phyloP scores from a whole-genome alignment of 2,797 vertebrate species.

The Knipowitschia caucasica region DNA sequence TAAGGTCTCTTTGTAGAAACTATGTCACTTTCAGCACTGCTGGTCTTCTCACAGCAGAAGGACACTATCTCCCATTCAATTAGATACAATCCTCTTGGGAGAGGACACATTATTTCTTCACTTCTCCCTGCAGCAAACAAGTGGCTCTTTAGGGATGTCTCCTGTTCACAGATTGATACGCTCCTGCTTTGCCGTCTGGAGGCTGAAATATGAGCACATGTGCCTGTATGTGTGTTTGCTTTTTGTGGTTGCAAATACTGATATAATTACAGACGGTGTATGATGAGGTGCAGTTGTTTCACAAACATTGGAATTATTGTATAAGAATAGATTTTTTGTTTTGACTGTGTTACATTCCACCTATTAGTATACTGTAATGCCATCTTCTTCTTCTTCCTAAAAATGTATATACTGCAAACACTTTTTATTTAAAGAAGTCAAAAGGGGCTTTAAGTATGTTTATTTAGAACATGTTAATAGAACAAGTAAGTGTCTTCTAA shows the following conservation, averaged over 20 bases:
- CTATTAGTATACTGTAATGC: no score
- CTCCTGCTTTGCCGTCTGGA: background rate
- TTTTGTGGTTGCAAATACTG: background rate
- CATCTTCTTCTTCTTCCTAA: no score
- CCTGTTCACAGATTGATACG: background rate
- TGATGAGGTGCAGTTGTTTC: no score
- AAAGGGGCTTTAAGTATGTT: no score
- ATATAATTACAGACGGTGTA: background rate
- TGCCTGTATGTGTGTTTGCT: background rate
- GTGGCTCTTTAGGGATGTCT: background rate
- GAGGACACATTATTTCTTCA: background rate
- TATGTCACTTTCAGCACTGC: background rate
- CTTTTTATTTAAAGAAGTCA: no score
- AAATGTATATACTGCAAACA: no score
- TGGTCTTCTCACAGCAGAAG: slow-evolving; percentile 1
- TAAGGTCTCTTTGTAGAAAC: background rate
- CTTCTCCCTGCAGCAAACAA: background rate
- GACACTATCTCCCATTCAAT: background rate
- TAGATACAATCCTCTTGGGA: background rate
- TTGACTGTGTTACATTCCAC: no score
- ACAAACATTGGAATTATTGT: no score
- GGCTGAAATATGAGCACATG: background rate
- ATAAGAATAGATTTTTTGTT: no score
- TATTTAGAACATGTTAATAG: no score
- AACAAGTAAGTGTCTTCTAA: no score